Evolutionary conservation across 2,888 invertebrate genomes (phyloP).

Genomic region (Nomada ferruginata): DNA sequence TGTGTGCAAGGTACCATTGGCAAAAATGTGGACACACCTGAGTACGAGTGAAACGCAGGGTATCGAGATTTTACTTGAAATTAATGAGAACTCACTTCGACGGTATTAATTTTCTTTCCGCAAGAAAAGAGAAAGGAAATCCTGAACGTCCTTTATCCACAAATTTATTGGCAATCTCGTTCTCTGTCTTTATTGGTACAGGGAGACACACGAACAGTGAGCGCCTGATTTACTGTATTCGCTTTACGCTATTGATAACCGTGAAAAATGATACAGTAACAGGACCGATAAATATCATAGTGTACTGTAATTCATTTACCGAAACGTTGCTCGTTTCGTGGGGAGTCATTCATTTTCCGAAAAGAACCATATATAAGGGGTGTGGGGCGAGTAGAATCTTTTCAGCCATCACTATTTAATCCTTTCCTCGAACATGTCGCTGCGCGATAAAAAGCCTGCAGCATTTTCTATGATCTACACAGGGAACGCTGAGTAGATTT

Average conservation of each 20-base stretch:
- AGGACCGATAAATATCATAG: slow-evolving; percentile 19
- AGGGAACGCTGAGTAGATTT: neutral
- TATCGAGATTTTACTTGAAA: neutral
- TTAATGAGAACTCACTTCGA: slow-evolving; percentile 47
- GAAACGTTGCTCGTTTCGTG: neutral
- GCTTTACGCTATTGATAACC: neutral
- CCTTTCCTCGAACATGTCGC: too few relatives aligned
- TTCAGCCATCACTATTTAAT: too few relatives aligned
- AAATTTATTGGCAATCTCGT: slow-evolving; percentile 10
- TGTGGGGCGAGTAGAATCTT: too few relatives aligned
- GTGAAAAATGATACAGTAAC: slow-evolving; percentile 1
- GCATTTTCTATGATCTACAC: too few relatives aligned
- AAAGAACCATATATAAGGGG: too few relatives aligned
- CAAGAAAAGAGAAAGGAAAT: too few relatives aligned
- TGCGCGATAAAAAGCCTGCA: too few relatives aligned
- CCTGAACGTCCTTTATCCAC: neutral
- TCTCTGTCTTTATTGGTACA: neutral
- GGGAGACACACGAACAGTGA: neutral
- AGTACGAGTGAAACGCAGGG: slow-evolving; percentile 23
- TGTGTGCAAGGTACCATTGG: neutral
- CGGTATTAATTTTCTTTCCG: too few relatives aligned
- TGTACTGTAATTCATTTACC: slow-evolving; percentile 19
- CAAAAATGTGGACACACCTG: slow-evolving; percentile 44
- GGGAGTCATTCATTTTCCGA: slow-evolving; percentile 8
- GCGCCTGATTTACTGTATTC: neutral